These are phyloP conservation scores for Drosophila serrata DNA, from an alignment of 1,140 invertebrate species.

Conservation along the genomic window DNA sequence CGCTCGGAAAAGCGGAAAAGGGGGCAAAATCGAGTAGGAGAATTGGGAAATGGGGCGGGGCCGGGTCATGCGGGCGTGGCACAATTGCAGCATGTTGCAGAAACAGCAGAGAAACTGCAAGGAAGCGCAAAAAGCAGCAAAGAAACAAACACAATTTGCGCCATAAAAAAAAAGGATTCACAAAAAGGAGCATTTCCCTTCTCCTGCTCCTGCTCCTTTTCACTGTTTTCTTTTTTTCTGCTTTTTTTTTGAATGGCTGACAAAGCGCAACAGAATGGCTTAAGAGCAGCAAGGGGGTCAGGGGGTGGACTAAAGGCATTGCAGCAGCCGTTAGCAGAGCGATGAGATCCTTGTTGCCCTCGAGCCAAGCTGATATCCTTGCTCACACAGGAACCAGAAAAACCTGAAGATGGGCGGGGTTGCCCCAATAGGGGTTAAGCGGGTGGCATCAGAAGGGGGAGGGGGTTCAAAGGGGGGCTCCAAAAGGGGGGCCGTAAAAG, in stretches of 20 bases:
- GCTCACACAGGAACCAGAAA: slow-evolving; percentile 1
- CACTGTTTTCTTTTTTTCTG: neutral
- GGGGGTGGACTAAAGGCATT: slow-evolving; percentile 3
- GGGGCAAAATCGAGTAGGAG: neutral
- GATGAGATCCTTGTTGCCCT: slow-evolving; percentile 42
- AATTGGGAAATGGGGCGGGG: slow-evolving; percentile 7
- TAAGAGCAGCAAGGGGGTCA: slow-evolving; percentile 7
- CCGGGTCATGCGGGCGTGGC: slow-evolving; percentile 23
- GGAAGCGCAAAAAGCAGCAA: slow-evolving; percentile 36
- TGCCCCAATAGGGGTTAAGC: slow-evolving; percentile 8
- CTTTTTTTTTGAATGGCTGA: slow-evolving; percentile 52
- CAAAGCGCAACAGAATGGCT: slow-evolving; percentile 59
- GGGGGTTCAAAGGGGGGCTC: too few relatives aligned
- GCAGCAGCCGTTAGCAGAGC: slow-evolving; percentile 40
- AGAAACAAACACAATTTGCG: slow-evolving; percentile 53
- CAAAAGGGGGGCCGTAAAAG: neutral
- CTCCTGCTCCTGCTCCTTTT: too few relatives aligned
- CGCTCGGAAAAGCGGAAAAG: neutral
- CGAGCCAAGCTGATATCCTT: slow-evolving; percentile 18
- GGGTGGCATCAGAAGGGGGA: neutral
- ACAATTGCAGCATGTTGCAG: slow-evolving; percentile 72
- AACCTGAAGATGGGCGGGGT: slow-evolving; percentile 34
- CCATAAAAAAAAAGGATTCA: slow-evolving; percentile 52
- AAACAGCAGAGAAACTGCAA: slow-evolving; percentile 47
- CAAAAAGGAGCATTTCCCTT: slow-evolving; percentile 7